A percentile compares a stretch with the other conserved stretches of the same genome.
Evolutionary conservation across 2,797 vertebrate genomes (phyloP).

Genomic region (Tiaroga cobitis): DNA sequence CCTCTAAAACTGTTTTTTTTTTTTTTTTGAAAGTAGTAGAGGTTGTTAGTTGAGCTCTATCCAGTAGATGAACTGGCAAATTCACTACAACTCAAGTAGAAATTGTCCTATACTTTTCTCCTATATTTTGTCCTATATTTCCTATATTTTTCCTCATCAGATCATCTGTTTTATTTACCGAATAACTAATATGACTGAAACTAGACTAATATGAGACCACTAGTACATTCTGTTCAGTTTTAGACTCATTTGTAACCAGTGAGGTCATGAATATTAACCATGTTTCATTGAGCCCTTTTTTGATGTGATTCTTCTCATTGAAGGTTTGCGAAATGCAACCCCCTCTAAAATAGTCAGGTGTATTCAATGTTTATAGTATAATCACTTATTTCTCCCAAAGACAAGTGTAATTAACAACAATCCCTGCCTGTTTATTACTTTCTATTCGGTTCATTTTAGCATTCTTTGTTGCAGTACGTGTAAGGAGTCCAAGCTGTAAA

Average conservation of each 20-base stretch:
- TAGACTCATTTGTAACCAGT: background rate
- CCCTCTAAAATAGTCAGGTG: constrained; percentile 1
- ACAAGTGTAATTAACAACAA: constrained; percentile 24
- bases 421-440: constrained; percentile 12
- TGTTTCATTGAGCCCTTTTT: constrained; percentile 10
- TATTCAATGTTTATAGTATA: constrained; percentile 17
- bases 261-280: background rate
- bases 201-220: constrained; percentile 7
- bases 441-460: constrained; percentile 45
- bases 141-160: constrained; percentile 6
- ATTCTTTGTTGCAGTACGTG: constrained; percentile 65
- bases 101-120: background rate
- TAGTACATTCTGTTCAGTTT: constrained; percentile 21
- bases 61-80: background rate
- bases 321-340: background rate
- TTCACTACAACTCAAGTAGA: background rate
- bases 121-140: too few species aligned
- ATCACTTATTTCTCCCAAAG: constrained; percentile 20
- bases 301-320: constrained; percentile 14
- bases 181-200: constrained; percentile 10
- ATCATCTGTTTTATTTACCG: background rate
- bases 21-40: background rate
- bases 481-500: constrained; percentile 81
- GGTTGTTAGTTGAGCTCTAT: background rate
- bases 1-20: background rate